These are phyloP conservation scores for Tipula unca DNA, from an alignment of 2,888 invertebrate genomes.

Conservation along the genomic window DNA sequence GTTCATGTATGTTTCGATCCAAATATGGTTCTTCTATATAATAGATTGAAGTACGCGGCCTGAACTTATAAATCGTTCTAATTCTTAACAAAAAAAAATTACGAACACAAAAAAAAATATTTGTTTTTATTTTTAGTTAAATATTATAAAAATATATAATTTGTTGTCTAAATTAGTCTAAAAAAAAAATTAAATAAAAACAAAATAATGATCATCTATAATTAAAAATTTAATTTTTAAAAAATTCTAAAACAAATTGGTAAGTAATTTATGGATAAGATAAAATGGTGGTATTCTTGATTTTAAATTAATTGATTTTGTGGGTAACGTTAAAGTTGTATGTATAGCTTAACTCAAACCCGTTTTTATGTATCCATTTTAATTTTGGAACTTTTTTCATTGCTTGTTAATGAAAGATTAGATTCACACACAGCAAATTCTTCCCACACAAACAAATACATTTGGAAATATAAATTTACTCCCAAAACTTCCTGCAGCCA, in stretches of 20 bases:
- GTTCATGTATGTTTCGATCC: neutral
- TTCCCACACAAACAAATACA: too few species aligned
- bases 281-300: neutral
- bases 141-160: constrained; percentile 17
- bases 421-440: too few species aligned
- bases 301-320: neutral
- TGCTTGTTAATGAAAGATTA: too few species aligned
- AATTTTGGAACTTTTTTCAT: too few species aligned
- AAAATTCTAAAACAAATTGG: neutral
- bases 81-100: neutral
- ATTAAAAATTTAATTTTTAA: neutral
- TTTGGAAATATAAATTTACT: too few species aligned
- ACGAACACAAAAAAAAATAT: constrained; percentile 1
- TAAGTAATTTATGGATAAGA: constrained; percentile 3
- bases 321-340: neutral
- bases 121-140: constrained; percentile 19
- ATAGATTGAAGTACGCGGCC: neutral
- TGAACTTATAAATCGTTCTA: neutral
- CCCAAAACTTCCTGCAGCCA: too few species aligned
- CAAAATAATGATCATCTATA: constrained; percentile 2
- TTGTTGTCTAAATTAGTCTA: constrained; percentile 15
- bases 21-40: neutral
- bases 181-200: constrained; percentile 2
- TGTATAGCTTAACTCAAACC: neutral
- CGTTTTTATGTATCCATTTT: too few species aligned